Evolutionary conservation across 2,888 invertebrate genomes (phyloP).

Genomic region (Cryptus armator): DNA sequence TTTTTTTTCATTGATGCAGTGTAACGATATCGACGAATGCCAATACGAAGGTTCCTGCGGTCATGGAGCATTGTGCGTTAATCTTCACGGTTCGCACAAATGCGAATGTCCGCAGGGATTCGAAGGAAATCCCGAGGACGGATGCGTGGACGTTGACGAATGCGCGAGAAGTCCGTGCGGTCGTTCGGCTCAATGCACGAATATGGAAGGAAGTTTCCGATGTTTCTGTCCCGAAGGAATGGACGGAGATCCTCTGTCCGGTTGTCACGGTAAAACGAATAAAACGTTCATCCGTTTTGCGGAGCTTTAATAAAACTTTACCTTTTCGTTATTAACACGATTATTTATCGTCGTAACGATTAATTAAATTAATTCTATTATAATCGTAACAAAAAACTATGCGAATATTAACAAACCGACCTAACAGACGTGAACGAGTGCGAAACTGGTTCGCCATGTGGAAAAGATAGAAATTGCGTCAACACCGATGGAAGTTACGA

Average conservation of each 20-base stretch:
- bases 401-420: slow-evolving; percentile 49
- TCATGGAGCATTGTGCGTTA: slow-evolving; percentile 92
- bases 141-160: slow-evolving; percentile 92
- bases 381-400: slow-evolving; percentile 3
- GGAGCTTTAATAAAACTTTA: not conserved
- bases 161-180: slow-evolving; percentile 92
- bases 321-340: not conserved
- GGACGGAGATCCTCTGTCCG: slow-evolving; percentile 91
- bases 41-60: slow-evolving; percentile 91
- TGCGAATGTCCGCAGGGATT: slow-evolving; percentile 94
- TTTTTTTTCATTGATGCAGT: slow-evolving; percentile 85
- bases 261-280: slow-evolving; percentile 89
- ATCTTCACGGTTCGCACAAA: slow-evolving; percentile 92
- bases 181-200: slow-evolving; percentile 92
- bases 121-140: slow-evolving; percentile 92
- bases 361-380: not conserved
- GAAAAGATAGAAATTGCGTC: slow-evolving; percentile 89
- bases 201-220: slow-evolving; percentile 91
- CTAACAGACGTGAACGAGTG: slow-evolving; percentile 91
- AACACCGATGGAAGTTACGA: slow-evolving; percentile 92
- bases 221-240: slow-evolving; percentile 94
- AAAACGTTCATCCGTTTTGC: not conserved
- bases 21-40: slow-evolving; percentile 95
- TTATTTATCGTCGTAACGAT: not conserved
- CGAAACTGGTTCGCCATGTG: slow-evolving; percentile 89